Evolutionary conservation across 2,888 invertebrate species (phyloP).

Genomic region (Morpho helenor): DNA sequence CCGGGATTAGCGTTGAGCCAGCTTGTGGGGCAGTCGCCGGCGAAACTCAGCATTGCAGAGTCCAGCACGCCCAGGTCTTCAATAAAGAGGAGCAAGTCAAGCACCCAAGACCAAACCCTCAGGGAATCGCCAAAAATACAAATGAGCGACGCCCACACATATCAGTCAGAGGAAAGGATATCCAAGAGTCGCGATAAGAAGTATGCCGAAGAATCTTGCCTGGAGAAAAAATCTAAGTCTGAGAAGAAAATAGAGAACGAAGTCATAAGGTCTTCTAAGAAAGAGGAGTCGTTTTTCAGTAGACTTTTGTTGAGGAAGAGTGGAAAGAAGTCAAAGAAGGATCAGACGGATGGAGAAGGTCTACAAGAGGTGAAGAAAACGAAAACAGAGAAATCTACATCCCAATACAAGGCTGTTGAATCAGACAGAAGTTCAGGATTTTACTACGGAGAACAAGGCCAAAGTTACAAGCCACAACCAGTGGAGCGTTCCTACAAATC

Average conservation of each 20-base stretch:
- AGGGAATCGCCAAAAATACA: conserved; percentile 55
- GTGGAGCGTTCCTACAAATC: conserved; percentile 67
- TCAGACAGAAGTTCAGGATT: conserved; percentile 42
- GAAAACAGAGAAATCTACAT: conserved; percentile 54
- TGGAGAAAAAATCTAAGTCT: conserved; percentile 70
- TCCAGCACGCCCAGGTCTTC: conserved; percentile 65
- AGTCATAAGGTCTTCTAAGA: conserved; percentile 70
- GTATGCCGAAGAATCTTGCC: conserved; percentile 68
- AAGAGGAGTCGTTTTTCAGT: conserved; percentile 82
- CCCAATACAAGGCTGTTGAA: conserved; percentile 61
- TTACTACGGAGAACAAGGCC: conserved; percentile 44
- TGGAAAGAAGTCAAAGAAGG: conserved; percentile 83
- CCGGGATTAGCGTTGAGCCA: conserved; percentile 79
- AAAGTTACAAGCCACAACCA: conserved; percentile 58
- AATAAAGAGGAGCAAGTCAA: conserved; percentile 72
- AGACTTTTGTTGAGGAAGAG: conserved; percentile 84
- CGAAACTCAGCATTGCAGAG: conserved; percentile 74
- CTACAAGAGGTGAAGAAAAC: conserved; percentile 61
- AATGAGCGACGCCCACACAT: conserved; percentile 39
- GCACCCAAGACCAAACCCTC: conserved; percentile 66
- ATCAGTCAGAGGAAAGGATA: conserved; percentile 57
- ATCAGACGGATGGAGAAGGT: conserved; percentile 62
- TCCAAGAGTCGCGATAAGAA: conserved; percentile 61
- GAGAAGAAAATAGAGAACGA: conserved; percentile 72
- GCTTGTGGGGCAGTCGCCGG: conserved; percentile 67